Conservation (phyloP, 2,797 vertebrate species). For the Lagodon rhomboides region DNA sequence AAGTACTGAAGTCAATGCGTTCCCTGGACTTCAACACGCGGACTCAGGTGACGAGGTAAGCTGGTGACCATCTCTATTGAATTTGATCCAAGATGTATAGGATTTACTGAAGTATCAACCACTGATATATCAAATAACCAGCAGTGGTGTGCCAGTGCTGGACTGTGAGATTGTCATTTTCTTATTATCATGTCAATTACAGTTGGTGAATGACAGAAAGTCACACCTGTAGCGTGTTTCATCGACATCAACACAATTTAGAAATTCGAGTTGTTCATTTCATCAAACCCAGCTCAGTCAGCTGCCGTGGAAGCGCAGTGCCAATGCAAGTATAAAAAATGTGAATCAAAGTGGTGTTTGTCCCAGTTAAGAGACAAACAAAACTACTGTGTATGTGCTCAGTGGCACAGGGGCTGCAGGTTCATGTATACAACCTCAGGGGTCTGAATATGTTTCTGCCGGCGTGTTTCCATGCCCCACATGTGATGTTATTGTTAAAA, state of each 20-base stretch:
- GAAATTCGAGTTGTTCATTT: neutral
- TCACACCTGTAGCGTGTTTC: neutral
- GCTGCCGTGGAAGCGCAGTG: neutral
- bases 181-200: neutral
- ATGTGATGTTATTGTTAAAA: constrained; percentile 72
- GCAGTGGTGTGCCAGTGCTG: neutral
- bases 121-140: constrained; percentile 14
- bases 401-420: neutral
- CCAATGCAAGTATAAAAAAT: neutral
- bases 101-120: constrained; percentile 13
- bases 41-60: constrained; percentile 97
- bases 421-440: constrained; percentile 33
- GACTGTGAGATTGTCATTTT: neutral
- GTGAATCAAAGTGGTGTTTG: neutral
- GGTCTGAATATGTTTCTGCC: constrained; percentile 32
- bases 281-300: neutral
- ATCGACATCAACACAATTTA: neutral
- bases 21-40: constrained; percentile 96
- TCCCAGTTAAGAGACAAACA: constrained; percentile 15
- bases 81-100: constrained; percentile 44
- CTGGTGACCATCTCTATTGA: constrained; percentile 12
- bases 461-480: constrained; percentile 38
- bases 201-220: neutral
- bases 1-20: constrained; percentile 96
- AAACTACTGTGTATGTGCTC: neutral